A percentile compares a stretch with the other conserved stretches of the same genome.
phyloP scores from a whole-genome alignment of 1,140 invertebrate species.

The Lithobius niger region DNA sequence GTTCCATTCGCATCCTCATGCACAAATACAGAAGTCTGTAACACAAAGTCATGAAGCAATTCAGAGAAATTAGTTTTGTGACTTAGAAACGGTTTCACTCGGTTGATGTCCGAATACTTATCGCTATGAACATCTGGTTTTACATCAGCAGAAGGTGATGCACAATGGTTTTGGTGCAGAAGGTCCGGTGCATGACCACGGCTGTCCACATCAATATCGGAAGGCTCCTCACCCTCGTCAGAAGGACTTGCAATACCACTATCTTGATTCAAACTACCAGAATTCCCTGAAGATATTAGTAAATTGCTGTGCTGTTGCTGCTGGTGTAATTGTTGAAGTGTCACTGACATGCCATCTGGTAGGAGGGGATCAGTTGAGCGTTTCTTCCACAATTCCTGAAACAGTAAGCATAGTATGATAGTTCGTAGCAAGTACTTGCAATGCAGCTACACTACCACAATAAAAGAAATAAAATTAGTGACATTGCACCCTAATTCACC shows the following conservation, averaged over 20 bases:
- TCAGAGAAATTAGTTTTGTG: no score
- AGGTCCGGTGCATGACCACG: background rate
- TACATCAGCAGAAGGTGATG: background rate
- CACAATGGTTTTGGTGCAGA: background rate
- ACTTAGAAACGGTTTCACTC: background rate
- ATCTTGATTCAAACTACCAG: background rate
- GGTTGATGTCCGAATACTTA: background rate
- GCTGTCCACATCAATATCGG: background rate
- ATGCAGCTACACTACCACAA: no score
- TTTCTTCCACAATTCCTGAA: constrained; percentile 2
- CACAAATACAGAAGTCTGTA: background rate
- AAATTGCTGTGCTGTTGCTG: background rate
- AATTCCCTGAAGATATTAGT: no score
- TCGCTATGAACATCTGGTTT: background rate
- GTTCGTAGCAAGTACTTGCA: no score
- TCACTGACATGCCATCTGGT: background rate
- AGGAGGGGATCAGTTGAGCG: background rate
- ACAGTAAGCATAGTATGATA: no score
- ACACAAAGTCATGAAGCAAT: background rate
- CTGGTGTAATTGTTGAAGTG: background rate
- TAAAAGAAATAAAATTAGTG: no score
- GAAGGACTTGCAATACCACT: constrained; percentile 3
- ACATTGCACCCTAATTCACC: no score
- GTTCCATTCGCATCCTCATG: no score
- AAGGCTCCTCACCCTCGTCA: background rate